Percentiles rank a stretch among this genome's conserved stretches.
Conservation (phyloP, 30 jellyfish, hydroid and myxozoan species). For the Mastigias papua region DNA sequence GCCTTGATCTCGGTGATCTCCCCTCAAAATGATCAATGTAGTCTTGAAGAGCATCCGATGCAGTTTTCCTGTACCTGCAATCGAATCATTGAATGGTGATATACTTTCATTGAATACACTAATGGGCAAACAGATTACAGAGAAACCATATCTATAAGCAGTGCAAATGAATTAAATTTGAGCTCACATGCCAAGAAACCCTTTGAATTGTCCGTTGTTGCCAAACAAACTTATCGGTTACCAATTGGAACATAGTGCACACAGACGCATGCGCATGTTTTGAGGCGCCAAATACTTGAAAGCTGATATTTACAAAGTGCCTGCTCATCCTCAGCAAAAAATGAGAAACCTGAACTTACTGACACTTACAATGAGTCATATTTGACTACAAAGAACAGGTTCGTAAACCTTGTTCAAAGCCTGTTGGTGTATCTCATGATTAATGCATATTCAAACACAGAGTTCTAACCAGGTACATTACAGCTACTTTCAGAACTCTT, state of each 20-base stretch:
- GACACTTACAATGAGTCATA: too few species aligned
- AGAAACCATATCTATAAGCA: slow-evolving; percentile 37
- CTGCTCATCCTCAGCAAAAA: not conserved
- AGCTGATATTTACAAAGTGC: not conserved
- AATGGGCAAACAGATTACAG: not conserved
- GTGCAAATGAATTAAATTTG: not conserved
- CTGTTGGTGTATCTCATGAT: too few species aligned
- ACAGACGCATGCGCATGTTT: slow-evolving; percentile 35
- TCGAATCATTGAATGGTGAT: not conserved
- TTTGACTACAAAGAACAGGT: too few species aligned
- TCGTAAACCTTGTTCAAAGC: too few species aligned
- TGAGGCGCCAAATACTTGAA: slow-evolving; percentile 30
- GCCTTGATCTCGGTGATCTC: slow-evolving; percentile 21
- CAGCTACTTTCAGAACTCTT: too few species aligned
- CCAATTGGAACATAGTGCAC: slow-evolving; percentile 6
- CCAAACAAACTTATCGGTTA: slow-evolving; percentile 30
- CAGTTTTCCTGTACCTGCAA: slow-evolving; percentile 64
- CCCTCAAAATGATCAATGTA: slow-evolving; percentile 80
- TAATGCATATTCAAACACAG: too few species aligned
- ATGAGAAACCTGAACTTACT: too few species aligned
- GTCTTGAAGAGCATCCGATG: slow-evolving; percentile 75
- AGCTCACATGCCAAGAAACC: slow-evolving; percentile 57
- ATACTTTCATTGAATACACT: not conserved
- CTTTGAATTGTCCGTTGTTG: slow-evolving; percentile 44
- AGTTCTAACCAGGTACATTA: too few species aligned